phyloP scores from a whole-genome alignment of 1,140 invertebrate species.

The Drosophila tropicalis region DNA sequence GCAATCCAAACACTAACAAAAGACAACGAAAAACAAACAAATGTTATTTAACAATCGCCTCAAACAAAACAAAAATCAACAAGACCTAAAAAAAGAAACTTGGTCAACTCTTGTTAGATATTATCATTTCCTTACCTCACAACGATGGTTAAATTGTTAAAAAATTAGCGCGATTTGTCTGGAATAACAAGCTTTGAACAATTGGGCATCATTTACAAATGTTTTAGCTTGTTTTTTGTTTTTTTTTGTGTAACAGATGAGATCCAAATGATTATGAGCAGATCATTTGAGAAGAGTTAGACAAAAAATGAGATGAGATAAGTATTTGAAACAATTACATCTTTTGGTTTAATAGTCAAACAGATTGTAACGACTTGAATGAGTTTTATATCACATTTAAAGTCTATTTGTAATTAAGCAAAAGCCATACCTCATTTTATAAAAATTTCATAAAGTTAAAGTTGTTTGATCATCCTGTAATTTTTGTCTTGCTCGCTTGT shows the following conservation, averaged over 20 bases:
- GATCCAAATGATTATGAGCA: conserved; percentile 5
- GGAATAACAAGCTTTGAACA: conserved; percentile 5
- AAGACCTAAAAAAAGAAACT: conserved; percentile 59
- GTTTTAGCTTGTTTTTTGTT: background rate
- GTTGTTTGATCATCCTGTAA: background rate
- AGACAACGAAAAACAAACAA: conserved; percentile 34
- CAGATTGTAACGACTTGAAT: too few relatives aligned
- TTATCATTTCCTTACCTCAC: conserved; percentile 42
- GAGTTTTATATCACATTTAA: too few relatives aligned
- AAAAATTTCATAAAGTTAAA: background rate
- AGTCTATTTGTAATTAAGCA: too few relatives aligned
- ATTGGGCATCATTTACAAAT: conserved; percentile 1
- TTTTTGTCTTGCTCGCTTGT: background rate
- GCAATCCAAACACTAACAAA: conserved; percentile 38
- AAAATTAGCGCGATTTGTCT: conserved; percentile 65
- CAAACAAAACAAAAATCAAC: conserved; percentile 2
- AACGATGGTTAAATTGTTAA: conserved; percentile 45
- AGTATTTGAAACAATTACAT: too few relatives aligned
- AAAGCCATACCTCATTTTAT: too few relatives aligned
- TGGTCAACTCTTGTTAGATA: conserved; percentile 62
- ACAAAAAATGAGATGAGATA: background rate
- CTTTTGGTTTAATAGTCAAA: too few relatives aligned
- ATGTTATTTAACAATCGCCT: conserved; percentile 66
- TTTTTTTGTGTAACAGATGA: background rate
- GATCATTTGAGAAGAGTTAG: conserved; percentile 12